A percentile compares a stretch with the other conserved stretches of the same genome.
Conservation (phyloP, 2,888 invertebrate species). For the Myathropa florea region DNA sequence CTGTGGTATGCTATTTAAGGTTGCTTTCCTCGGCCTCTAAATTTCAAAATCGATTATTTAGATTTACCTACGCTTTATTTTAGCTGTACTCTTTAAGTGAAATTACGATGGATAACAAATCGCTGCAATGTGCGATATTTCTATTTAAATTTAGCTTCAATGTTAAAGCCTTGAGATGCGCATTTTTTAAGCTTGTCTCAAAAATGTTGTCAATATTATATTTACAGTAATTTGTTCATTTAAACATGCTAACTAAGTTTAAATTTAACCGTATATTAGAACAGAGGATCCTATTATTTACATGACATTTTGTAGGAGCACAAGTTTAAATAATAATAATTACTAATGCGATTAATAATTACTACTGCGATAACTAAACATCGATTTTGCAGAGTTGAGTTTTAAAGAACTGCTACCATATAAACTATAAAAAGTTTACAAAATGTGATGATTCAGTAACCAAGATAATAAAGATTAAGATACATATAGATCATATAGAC, state of each 20-base stretch:
- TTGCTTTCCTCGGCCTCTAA: conserved; percentile 35
- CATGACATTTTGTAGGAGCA: neutral
- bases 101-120: conserved; percentile 32
- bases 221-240: conserved; percentile 21
- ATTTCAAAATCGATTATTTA: conserved; percentile 62
- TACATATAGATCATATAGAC: neutral
- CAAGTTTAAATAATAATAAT: neutral
- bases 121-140: conserved; percentile 27
- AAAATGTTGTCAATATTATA: neutral
- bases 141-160: neutral
- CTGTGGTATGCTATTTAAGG: conserved; percentile 17
- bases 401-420: neutral
- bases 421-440: neutral
- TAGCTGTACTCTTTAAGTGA: conserved; percentile 23
- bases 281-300: conserved; percentile 15
- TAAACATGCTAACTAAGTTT: conserved; percentile 28
- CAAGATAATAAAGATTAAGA: neutral
- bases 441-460: neutral
- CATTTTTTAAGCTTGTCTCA: neutral
- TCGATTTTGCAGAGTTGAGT: neutral
- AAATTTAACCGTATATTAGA: neutral
- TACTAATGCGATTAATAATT: neutral
- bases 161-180: neutral
- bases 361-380: neutral
- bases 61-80: conserved; percentile 69